Evolutionary conservation across 2,888 invertebrate genomes (phyloP).

Genomic region (Ectemnius lituratus): DNA sequence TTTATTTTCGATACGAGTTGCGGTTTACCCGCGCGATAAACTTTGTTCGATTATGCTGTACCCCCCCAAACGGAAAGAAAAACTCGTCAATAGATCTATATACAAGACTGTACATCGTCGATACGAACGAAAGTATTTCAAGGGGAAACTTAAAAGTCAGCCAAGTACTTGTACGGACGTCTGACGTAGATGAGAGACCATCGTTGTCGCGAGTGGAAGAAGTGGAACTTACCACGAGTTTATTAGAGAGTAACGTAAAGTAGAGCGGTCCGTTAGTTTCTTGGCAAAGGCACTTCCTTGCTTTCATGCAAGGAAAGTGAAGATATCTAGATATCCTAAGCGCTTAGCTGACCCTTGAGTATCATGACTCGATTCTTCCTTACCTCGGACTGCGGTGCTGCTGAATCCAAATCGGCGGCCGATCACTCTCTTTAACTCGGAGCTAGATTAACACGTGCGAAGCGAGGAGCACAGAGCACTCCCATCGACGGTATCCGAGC

Average conservation of each 20-base stretch:
- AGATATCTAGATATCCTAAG: slow-evolving; percentile 10
- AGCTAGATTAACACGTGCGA: too few species aligned
- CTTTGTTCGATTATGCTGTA: not conserved
- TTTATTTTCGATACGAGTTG: not conserved
- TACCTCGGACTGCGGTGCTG: slow-evolving; percentile 1
- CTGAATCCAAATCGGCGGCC: not conserved
- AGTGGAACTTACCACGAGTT: slow-evolving; percentile 15
- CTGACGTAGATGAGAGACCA: slow-evolving; percentile 17
- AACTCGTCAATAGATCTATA: slow-evolving; percentile 53
- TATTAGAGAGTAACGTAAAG: slow-evolving; percentile 10
- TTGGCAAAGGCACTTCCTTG: slow-evolving; percentile 26
- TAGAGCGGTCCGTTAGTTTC: slow-evolving; percentile 1
- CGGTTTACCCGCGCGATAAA: slow-evolving; percentile 2
- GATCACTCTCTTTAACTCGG: not conserved
- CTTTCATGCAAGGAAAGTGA: too few species aligned
- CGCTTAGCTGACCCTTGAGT: slow-evolving; percentile 23
- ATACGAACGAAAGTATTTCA: slow-evolving; percentile 23
- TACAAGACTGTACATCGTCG: slow-evolving; percentile 67
- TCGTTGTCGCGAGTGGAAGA: slow-evolving; percentile 1
- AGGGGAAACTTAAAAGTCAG: slow-evolving; percentile 14
- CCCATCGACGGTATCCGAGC: slow-evolving; percentile 43
- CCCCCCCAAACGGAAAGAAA: slow-evolving; percentile 9
- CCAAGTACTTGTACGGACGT: slow-evolving; percentile 12
- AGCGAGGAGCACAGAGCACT: slow-evolving; percentile 44
- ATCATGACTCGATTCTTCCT: slow-evolving; percentile 1